Conservation (phyloP, 2,888 invertebrate genomes). For the Sisyra nigra region DNA sequence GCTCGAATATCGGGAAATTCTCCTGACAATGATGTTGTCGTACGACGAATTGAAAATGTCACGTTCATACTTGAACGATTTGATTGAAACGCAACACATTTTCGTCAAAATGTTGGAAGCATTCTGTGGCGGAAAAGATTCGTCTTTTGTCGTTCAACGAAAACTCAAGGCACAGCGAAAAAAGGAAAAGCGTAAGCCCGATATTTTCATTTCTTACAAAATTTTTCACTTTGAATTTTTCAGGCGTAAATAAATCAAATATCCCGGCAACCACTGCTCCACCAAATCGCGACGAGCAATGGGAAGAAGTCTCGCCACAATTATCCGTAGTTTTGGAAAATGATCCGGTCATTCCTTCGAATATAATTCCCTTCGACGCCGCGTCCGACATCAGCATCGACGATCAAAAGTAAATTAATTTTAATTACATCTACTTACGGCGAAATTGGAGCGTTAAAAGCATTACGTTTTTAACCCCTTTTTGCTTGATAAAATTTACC, state of each 20-base stretch:
- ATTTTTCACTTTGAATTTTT: too few species aligned
- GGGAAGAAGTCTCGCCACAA: slow-evolving; percentile 50
- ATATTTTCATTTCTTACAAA: slow-evolving; percentile 1
- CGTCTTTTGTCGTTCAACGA: slow-evolving; percentile 46
- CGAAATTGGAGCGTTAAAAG: neutral
- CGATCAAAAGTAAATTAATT: slow-evolving; percentile 60
- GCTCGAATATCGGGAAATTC: slow-evolving; percentile 83
- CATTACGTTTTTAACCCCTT: too few species aligned
- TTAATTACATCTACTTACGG: slow-evolving; percentile 2
- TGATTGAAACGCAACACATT: slow-evolving; percentile 78
- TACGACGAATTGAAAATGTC: slow-evolving; percentile 81
- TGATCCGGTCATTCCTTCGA: slow-evolving; percentile 37
- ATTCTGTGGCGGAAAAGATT: slow-evolving; percentile 27
- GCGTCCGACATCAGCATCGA: slow-evolving; percentile 70
- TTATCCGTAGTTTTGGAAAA: slow-evolving; percentile 39
- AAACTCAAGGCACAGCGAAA: slow-evolving; percentile 37
- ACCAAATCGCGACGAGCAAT: slow-evolving; percentile 33
- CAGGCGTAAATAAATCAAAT: neutral
- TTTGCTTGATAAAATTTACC: too few species aligned
- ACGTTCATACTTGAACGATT: slow-evolving; percentile 65
- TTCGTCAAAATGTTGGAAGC: slow-evolving; percentile 81
- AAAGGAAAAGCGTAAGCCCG: slow-evolving; percentile 26
- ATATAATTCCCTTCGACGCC: slow-evolving; percentile 71
- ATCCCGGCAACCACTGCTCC: neutral
- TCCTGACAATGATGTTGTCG: slow-evolving; percentile 59